A percentile compares a stretch with the other conserved stretches of the same genome.
Conservation (phyloP, 2,888 invertebrate species). For the Ormyrus rosae region DNA sequence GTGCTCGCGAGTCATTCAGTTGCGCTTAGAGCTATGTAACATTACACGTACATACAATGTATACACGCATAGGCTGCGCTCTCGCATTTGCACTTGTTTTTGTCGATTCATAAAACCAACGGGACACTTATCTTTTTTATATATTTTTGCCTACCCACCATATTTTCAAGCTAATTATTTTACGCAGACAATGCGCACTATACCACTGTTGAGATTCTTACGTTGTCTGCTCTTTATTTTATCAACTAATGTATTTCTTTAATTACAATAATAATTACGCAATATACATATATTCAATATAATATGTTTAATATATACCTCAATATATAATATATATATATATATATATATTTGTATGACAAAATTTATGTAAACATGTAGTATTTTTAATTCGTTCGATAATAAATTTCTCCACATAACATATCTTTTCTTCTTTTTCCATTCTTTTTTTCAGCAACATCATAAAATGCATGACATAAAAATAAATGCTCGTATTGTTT, state of each 20-base stretch:
- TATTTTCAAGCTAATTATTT: constrained; percentile 52
- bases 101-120: constrained; percentile 51
- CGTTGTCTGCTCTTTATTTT: constrained; percentile 57
- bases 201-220: constrained; percentile 72
- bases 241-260: constrained; percentile 36
- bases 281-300: constrained; percentile 61
- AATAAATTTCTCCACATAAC: constrained; percentile 62
- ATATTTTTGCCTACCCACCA: constrained; percentile 19
- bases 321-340: constrained; percentile 57
- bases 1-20: constrained; percentile 55
- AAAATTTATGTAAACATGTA: constrained; percentile 63
- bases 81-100: constrained; percentile 58
- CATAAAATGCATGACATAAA: constrained; percentile 76
- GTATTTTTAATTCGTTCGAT: constrained; percentile 64
- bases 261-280: constrained; percentile 58
- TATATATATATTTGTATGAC: constrained; percentile 59
- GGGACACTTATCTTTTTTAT: constrained; percentile 50
- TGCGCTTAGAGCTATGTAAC: constrained; percentile 58
- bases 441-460: constrained; percentile 58
- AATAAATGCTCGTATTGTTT: constrained; percentile 74
- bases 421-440: constrained; percentile 32
- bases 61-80: constrained; percentile 64
- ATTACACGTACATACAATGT: constrained; percentile 57
- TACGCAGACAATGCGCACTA: constrained; percentile 38
- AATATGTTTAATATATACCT: constrained; percentile 60